Evolutionary conservation across 2,797 vertebrate genomes (phyloP), one percentile per base, ranked within the genome.

Genomic region (Galago senegalensis): DNA sequence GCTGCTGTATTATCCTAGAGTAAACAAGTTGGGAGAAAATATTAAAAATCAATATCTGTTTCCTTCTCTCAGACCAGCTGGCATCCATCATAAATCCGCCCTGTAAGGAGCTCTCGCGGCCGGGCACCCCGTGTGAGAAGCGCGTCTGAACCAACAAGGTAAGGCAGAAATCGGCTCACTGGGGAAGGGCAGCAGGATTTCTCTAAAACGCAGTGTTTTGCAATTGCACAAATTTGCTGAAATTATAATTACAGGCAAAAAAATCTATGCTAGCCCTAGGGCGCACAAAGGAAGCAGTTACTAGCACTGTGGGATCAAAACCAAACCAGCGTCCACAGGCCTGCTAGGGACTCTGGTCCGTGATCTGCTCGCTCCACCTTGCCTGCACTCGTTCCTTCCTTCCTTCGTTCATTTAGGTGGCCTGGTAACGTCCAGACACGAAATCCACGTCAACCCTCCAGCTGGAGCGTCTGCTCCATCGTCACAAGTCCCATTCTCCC

Each of bases 31-130:
- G 99, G 98, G 98, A 99, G 98, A 98, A 99, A 99, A 99, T 99
- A 99, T 99, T 99, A 99, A 99, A 99, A 99, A 99, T 99, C 99
- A 99, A 99, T 99, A 99, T 98, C 98, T 99, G 99, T 99, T 99
- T 99, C 99, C 99, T 99, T 99, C 99, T 99, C 99, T 99, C 98
- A 99, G 98, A 97, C 98, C 99, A 98, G 98, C 99, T 99, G 99
- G 98, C 98, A 98, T 99, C 98, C 98, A 99, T 99, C 99, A 99
- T 99, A 99, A 99, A 99, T 99, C 97, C 98, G 98, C 97, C 98
- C 97, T 96, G 98, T 98, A 99, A 98, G 97, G 98, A 98, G 97
- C 99, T 98, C 98, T 97, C 98, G 97, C 98, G 97, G 97, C 98
- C 97, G 98, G 98, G 97, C 96, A 98, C 96, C 97, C 96, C 95